phyloP scores from a whole-genome alignment of 1,140 invertebrate genomes.

The Drosophila baimaii region DNA sequence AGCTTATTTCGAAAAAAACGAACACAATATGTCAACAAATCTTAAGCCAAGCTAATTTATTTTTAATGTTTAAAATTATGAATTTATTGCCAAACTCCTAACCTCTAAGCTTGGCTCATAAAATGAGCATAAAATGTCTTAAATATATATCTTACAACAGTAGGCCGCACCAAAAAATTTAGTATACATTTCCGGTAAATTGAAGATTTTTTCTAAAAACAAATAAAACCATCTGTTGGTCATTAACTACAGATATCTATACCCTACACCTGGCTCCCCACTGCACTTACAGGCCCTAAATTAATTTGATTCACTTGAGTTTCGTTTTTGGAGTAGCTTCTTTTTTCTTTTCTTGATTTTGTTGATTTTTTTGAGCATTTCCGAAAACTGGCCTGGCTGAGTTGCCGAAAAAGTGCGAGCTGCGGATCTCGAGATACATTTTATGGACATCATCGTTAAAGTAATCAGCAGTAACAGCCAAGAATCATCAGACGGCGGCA shows the following conservation, averaged over 20 bases:
- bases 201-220: too few relatives aligned
- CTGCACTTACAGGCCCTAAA: constrained; percentile 29
- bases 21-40: too few relatives aligned
- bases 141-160: too few relatives aligned
- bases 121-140: too few relatives aligned
- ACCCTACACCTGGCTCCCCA: too few relatives aligned
- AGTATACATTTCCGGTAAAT: too few relatives aligned
- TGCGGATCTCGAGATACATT: constrained; percentile 63
- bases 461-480: constrained; percentile 77
- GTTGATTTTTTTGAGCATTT: constrained; percentile 18
- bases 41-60: too few relatives aligned
- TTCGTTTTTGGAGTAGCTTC: constrained; percentile 6
- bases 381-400: constrained; percentile 58
- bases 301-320: constrained; percentile 40
- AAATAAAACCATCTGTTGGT: neutral
- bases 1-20: too few relatives aligned
- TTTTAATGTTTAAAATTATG: too few relatives aligned
- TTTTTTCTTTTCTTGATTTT: neutral
- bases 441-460: constrained; percentile 80
- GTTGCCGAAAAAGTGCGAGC: constrained; percentile 51
- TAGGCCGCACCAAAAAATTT: too few relatives aligned
- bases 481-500: constrained; percentile 64
- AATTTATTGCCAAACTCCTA: too few relatives aligned
- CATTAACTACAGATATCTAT: neutral
- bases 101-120: too few relatives aligned